Conservation (phyloP, 2,797 vertebrate genomes). For the Halcyon smyrnensis region DNA sequence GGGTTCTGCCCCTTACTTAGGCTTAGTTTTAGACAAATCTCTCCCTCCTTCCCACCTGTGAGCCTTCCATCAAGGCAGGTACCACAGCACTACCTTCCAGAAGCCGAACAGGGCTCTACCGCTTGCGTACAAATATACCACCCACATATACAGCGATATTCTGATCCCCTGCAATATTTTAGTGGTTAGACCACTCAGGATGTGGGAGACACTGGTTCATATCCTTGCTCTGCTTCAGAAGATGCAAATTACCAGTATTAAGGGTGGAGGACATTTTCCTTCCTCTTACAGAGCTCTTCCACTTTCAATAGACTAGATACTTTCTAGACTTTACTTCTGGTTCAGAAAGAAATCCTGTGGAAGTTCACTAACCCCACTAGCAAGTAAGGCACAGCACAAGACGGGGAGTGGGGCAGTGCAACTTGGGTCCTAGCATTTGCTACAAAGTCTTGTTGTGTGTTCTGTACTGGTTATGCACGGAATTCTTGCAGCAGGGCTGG, state of each 20-base stretch:
- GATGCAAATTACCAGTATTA: conserved; percentile 2
- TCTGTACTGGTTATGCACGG: neutral
- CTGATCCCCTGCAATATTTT: neutral
- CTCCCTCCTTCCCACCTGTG: neutral
- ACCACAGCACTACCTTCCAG: neutral
- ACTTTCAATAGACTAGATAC: neutral
- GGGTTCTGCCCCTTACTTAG: neutral
- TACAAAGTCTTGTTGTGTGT: neutral
- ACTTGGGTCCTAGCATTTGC: neutral
- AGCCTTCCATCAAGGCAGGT: neutral
- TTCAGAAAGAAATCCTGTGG: neutral
- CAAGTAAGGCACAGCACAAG: neutral
- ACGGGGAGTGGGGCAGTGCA: neutral
- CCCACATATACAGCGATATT: neutral
- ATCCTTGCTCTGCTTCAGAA: conserved; percentile 42
- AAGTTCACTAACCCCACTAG: neutral
- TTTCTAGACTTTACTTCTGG: neutral
- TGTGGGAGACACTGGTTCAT: conserved; percentile 23
- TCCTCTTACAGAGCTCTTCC: neutral
- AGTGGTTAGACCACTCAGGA: conserved; percentile 45
- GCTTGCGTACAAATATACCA: neutral
- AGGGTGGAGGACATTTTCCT: conserved; percentile 6
- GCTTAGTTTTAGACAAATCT: neutral
- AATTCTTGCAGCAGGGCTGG: neutral
- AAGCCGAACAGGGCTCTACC: neutral